Percentiles rank a stretch among this genome's conserved stretches.
These are phyloP conservation scores for Falco berigora DNA, from an alignment of 2,797 vertebrate genomes.

Conservation along the genomic window DNA sequence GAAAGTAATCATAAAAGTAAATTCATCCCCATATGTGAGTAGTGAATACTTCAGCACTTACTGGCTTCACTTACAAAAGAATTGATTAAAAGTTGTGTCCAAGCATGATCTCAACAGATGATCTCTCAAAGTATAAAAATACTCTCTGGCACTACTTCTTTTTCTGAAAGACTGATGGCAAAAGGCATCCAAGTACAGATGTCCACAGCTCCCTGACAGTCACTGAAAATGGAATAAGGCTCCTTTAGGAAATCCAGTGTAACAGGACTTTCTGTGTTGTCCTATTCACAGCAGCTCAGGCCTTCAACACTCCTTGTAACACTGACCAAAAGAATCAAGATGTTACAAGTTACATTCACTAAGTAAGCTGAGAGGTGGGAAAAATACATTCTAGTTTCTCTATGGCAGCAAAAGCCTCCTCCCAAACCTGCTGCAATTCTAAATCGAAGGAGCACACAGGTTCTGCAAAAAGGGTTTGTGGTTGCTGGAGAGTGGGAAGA, in stretches of 20 bases:
- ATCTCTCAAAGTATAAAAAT: neutral
- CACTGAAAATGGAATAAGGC: neutral
- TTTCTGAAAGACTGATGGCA: neutral
- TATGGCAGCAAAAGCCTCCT: neutral
- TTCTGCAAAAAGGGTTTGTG: neutral
- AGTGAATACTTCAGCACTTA: neutral
- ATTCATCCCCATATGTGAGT: neutral
- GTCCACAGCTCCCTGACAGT: neutral
- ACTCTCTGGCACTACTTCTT: neutral
- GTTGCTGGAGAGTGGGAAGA: neutral
- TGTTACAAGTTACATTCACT: neutral
- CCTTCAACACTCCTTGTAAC: neutral
- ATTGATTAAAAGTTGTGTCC: neutral
- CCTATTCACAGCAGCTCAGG: neutral
- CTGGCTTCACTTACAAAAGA: neutral
- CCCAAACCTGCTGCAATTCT: neutral
- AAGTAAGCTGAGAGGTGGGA: neutral
- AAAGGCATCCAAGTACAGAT: neutral
- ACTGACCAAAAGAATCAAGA: neutral
- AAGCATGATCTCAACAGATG: constrained; percentile 2
- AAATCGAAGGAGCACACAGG: neutral
- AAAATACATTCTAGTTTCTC: neutral
- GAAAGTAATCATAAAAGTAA: neutral
- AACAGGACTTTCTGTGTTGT: neutral
- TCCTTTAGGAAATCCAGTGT: neutral